phyloP scores from a whole-genome alignment of 2,888 invertebrate genomes.

The Papilio gigon region DNA sequence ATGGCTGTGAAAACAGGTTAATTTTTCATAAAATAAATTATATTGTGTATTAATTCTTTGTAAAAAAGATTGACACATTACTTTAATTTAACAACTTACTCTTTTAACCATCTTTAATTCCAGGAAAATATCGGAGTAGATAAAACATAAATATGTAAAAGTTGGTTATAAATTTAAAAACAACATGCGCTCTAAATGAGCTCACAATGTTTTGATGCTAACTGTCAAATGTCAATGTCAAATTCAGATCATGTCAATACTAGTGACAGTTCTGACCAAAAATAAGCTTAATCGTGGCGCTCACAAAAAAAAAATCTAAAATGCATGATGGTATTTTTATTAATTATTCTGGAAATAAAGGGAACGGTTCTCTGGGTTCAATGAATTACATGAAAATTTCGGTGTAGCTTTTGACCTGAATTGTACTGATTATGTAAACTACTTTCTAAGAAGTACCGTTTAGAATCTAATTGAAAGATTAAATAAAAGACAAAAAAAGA shows the following conservation, averaged over 20 bases:
- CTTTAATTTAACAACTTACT: constrained; percentile 53
- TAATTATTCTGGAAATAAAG: too few relatives aligned
- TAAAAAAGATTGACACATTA: not conserved
- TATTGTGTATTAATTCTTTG: not conserved
- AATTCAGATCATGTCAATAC: not conserved
- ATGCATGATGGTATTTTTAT: too few relatives aligned
- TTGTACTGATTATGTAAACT: not conserved
- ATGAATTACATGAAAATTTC: too few relatives aligned
- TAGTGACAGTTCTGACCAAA: constrained; percentile 3
- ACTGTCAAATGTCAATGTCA: constrained; percentile 19
- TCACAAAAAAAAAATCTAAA: too few relatives aligned
- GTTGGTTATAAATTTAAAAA: constrained; percentile 40
- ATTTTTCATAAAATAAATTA: not conserved
- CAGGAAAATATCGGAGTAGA: not conserved
- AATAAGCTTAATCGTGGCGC: not conserved
- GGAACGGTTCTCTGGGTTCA: too few relatives aligned
- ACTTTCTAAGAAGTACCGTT: not conserved
- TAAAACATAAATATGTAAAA: not conserved
- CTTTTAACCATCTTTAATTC: constrained; percentile 62
- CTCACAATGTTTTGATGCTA: constrained; percentile 31
- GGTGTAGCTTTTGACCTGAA: too few relatives aligned
- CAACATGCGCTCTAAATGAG: constrained; percentile 23
- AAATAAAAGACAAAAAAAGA: not conserved
- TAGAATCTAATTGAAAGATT: too few relatives aligned
- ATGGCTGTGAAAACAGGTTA: not conserved